These are phyloP conservation scores for Aythya fuligula DNA, from an alignment of 2,797 vertebrate genomes.

Conservation along the genomic window DNA sequence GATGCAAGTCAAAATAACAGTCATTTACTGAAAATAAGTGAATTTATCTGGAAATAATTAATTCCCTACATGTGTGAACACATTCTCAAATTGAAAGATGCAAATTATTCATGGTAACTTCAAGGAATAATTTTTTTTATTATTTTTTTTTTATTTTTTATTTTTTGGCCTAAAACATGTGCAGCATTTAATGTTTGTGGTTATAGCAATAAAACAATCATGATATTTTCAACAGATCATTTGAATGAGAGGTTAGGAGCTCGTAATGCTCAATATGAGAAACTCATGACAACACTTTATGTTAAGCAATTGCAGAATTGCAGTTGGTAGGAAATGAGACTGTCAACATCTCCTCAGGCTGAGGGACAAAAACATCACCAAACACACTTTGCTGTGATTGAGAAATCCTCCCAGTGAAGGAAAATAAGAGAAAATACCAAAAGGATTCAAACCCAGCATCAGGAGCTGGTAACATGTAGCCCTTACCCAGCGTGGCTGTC, in stretches of 20 bases:
- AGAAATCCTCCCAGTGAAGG: background rate
- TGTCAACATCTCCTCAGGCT: background rate
- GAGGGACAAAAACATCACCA: background rate
- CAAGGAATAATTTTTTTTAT: background rate
- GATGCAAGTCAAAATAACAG: constrained; percentile 13
- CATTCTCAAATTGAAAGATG: background rate
- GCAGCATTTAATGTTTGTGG: background rate
- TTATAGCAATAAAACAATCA: background rate
- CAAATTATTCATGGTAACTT: background rate
- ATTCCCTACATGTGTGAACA: background rate
- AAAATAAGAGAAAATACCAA: background rate
- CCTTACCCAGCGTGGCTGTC: background rate
- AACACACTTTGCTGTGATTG: background rate
- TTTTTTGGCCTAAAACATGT: background rate
- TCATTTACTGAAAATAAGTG: background rate
- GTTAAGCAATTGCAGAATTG: background rate
- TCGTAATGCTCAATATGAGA: background rate
- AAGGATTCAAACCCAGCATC: background rate
- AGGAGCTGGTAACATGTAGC: background rate
- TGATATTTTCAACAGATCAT: background rate
- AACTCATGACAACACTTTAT: background rate
- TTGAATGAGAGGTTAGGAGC: background rate
- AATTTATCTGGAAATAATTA: constrained; percentile 10
- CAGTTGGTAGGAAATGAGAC: background rate
- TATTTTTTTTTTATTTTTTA: background rate